A percentile compares a stretch with the other conserved stretches of the same genome.
phyloP scores from a whole-genome alignment of 2,113 vertebrate genomes.

The Lophura nycthemera region DNA sequence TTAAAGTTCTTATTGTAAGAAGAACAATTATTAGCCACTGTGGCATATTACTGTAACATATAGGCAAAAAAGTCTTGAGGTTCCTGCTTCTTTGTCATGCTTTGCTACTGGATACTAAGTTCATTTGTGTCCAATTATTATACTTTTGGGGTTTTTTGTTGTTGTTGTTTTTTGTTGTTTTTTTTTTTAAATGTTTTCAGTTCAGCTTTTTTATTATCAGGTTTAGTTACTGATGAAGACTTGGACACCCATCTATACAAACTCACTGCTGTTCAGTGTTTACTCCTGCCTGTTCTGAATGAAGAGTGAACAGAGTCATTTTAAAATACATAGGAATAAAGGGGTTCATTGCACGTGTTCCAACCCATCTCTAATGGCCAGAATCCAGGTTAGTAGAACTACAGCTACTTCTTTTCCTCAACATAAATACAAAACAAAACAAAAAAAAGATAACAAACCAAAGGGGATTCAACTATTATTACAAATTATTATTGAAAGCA shows the following conservation, averaged over 20 bases:
- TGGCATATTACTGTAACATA: not conserved
- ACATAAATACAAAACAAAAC: not conserved
- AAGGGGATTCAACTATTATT: not conserved
- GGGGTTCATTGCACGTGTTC: constrained; percentile 39
- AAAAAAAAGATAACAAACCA: not conserved
- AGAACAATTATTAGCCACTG: not conserved
- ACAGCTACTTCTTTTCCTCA: not conserved
- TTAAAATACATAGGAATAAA: constrained; percentile 8
- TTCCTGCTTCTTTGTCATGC: not conserved
- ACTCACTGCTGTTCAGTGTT: constrained; percentile 46
- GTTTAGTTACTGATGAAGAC: constrained; percentile 34
- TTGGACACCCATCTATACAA: not conserved
- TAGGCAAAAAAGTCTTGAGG: not conserved
- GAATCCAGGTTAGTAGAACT: constrained; percentile 22
- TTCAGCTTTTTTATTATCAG: not conserved
- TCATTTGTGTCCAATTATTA: constrained; percentile 3
- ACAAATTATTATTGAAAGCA: not conserved
- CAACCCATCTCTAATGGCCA: constrained; percentile 16
- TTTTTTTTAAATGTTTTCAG: not conserved
- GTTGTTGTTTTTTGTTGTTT: too few relatives aligned
- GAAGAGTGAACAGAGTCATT: constrained; percentile 31
- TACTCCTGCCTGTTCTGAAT: constrained; percentile 8
- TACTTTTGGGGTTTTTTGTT: not conserved
- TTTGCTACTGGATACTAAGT: not conserved
- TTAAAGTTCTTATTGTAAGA: not conserved